Base-by-base conservation (phyloP, 2,797 vertebrate species). In the Podarcis lilfordi region DNA sequence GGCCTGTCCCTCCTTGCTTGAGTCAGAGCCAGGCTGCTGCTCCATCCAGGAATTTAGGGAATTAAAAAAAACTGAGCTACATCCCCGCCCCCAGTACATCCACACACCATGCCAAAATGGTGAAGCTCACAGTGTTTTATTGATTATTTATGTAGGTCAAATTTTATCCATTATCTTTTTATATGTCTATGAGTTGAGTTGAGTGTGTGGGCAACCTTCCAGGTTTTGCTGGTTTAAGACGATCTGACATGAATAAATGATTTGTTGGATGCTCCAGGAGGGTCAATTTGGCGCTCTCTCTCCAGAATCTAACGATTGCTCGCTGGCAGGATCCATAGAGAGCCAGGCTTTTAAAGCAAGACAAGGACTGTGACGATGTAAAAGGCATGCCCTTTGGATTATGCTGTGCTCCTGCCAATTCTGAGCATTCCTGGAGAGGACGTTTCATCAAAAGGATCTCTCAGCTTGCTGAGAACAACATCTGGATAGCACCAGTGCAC, bases 201-300 rank as follows among this genome's bases (percentile, higher is more conserved):
- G 82, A 75, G 82, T 27, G 82, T 2, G 21, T 9, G 92, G 87
- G 86, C 43, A 66, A 9, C 4, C 8, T 32, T 87, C 69, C 55
- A 89, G 80, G 80, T 27, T 76, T 76, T 43, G 37, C 43, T 88
- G 78, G 0, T 55, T 88, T 87, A 72, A 80, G 40, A 91, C 66
- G 77, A 7, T 87, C 87, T 75, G 23, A 32, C 87, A 90, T 68
- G 80, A 87, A 4, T 0, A 8, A 0, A 25, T 86, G 23, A 91
- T 68, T 94, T 76, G 87, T 15, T 80, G 32, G 29, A 71, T 45
- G 37, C 45, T 43, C 1, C n/a, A 76, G 3, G 0, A 40, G 86
- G 77, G 61, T 37, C n/a, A 59, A 8, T 0, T 1, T 0, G 3
- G 0, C 88, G 85, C 85, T 0, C 2, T 3, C 66, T 3, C 66